A percentile compares a stretch with the other conserved stretches of the same genome.
Conservation (phyloP, 2,888 invertebrate genomes). For the Heliconius ethilla region DNA sequence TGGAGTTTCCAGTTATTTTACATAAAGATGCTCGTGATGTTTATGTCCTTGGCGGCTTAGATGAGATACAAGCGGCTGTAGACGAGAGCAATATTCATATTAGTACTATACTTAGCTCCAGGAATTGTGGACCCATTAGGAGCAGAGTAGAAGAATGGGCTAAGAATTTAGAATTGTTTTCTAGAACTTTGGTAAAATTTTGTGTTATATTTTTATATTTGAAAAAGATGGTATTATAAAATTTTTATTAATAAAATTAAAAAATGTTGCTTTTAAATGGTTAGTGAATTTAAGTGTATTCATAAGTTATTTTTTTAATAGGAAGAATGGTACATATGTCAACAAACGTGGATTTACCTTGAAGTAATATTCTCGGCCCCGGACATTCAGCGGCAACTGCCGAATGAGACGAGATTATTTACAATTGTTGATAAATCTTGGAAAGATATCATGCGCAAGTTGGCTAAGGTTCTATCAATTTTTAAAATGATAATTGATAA, state of each 20-base stretch:
- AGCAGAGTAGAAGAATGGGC: conserved; percentile 92
- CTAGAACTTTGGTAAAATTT: conserved; percentile 86
- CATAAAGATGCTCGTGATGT: conserved; percentile 93
- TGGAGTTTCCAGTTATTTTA: conserved; percentile 88
- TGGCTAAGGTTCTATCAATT: conserved; percentile 82
- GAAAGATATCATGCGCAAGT: conserved; percentile 92
- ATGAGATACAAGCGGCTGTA: conserved; percentile 90
- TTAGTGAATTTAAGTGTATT: neutral
- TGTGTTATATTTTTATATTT: neutral
- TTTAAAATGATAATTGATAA: neutral
- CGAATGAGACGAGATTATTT: conserved; percentile 94
- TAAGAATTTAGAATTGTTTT: conserved; percentile 88
- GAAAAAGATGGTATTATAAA: too few species aligned
- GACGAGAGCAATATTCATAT: conserved; percentile 94
- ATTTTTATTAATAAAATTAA: too few species aligned
- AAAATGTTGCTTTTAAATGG: neutral
- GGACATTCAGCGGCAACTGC: conserved; percentile 95
- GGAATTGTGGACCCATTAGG: conserved; percentile 92
- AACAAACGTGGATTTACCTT: conserved; percentile 96
- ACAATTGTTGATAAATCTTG: conserved; percentile 93
- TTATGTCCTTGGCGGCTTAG: conserved; percentile 90
- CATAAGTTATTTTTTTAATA: conserved; percentile 53
- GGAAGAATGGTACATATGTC: conserved; percentile 95
- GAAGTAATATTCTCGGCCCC: conserved; percentile 97
- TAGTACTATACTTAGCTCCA: conserved; percentile 92